Evolutionary conservation across 92 coral and sea anemone genomes (phyloP).

Genomic region (Meandrina meandrites): DNA sequence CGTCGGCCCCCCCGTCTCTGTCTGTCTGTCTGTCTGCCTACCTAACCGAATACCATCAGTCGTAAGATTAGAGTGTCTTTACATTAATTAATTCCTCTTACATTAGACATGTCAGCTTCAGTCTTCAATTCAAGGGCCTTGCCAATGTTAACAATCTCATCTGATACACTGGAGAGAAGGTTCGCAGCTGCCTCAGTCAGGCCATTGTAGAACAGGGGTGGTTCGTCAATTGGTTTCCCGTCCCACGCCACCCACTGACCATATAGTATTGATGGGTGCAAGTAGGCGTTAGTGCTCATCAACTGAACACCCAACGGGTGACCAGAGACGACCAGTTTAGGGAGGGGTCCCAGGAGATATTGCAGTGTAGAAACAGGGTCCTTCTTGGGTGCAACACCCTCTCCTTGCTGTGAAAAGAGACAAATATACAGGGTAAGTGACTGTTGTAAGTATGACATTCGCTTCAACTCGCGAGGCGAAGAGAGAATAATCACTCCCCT

Average conservation of each 20-base stretch:
- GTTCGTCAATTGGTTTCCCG: constrained; percentile 58
- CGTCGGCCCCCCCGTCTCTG: too few relatives aligned
- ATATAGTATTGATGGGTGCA: constrained; percentile 63
- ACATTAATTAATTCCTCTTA: too few relatives aligned
- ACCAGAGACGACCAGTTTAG: neutral
- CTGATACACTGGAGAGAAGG: constrained; percentile 48
- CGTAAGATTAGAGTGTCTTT: too few relatives aligned
- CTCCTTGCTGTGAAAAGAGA: too few relatives aligned
- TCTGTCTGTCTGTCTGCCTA: too few relatives aligned
- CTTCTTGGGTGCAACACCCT: too few relatives aligned
- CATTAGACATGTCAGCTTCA: constrained; percentile 40
- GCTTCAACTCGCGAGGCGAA: too few relatives aligned
- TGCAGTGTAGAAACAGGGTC: too few relatives aligned
- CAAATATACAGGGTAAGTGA: too few relatives aligned
- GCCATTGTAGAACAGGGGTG: constrained; percentile 61
- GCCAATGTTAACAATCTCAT: constrained; percentile 39
- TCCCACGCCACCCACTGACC: constrained; percentile 72
- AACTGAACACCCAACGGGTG: constrained; percentile 42
- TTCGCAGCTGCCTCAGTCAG: constrained; percentile 48
- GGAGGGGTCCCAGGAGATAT: neutral
- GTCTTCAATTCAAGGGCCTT: constrained; percentile 22
- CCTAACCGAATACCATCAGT: too few relatives aligned
- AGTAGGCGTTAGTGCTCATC: constrained; percentile 52
- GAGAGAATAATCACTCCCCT: too few relatives aligned
- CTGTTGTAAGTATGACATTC: too few relatives aligned